A percentile compares a stretch with the other conserved stretches of the same genome.
These are phyloP conservation scores for Drosophila sp. DNA, from an alignment of 1,140 invertebrate genomes.

Conservation along the genomic window DNA sequence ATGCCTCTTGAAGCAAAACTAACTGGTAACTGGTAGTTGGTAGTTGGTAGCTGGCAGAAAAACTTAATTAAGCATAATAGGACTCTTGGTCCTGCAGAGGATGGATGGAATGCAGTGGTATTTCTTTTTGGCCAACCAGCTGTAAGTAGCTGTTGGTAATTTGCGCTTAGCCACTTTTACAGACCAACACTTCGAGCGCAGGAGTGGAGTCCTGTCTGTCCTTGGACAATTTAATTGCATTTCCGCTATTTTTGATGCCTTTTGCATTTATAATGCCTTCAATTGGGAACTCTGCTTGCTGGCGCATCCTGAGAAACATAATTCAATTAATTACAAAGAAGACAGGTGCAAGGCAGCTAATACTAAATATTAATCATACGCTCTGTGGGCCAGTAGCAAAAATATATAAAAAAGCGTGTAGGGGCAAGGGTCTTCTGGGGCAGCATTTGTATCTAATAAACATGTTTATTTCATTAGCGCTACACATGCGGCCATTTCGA, in stretches of 20 bases:
- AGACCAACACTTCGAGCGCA: conserved; percentile 46
- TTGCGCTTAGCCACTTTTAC: conserved; percentile 78
- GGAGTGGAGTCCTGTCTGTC: background rate
- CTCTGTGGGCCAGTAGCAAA: conserved; percentile 32
- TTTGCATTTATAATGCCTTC: conserved; percentile 75
- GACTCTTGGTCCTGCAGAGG: conserved; percentile 31
- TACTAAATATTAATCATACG: conserved; percentile 79
- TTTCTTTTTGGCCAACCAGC: conserved; percentile 37
- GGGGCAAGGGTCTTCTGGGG: conserved; percentile 46
- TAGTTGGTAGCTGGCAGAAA: conserved; percentile 48
- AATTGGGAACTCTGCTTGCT: conserved; percentile 24
- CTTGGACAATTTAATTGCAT: conserved; percentile 77
- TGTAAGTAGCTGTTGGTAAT: conserved; percentile 80
- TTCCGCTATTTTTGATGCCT: conserved; percentile 79
- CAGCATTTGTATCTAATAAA: conserved; percentile 77
- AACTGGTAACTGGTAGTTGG: conserved; percentile 42
- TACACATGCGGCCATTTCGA: conserved; percentile 70
- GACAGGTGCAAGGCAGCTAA: conserved; percentile 70
- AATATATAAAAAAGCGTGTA: conserved; percentile 11
- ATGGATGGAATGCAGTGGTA: conserved; percentile 30
- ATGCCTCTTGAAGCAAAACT: conserved; percentile 35
- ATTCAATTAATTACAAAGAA: conserved; percentile 81
- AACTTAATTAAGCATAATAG: conserved; percentile 82
- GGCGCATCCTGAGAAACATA: conserved; percentile 76
- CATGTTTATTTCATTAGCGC: conserved; percentile 81